Conservation (phyloP, 2,797 vertebrate genomes). For the Neopelma chrysocephalum region DNA sequence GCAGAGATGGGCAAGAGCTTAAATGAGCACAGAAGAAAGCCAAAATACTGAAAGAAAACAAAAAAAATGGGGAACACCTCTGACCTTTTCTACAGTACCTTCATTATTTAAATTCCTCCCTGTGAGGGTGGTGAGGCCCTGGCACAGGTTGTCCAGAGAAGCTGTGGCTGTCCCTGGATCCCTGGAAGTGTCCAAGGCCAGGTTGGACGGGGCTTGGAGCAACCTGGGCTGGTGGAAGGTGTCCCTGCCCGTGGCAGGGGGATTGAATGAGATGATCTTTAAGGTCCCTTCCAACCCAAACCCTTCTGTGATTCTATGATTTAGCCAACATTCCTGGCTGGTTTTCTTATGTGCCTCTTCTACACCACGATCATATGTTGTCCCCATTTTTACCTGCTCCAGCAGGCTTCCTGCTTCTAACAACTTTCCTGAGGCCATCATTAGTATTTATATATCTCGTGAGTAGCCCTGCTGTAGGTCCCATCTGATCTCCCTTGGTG, state of each 20-base stretch:
- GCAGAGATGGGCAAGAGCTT: slow-evolving; percentile 7
- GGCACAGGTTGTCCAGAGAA: background rate
- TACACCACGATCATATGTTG: background rate
- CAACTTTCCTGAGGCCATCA: background rate
- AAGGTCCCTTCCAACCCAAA: background rate
- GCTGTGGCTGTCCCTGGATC: background rate
- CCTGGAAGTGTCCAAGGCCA: background rate
- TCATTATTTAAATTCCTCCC: background rate
- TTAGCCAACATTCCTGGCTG: background rate
- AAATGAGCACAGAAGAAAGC: background rate
- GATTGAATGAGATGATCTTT: background rate
- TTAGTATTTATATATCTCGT: background rate
- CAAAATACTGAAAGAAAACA: background rate
- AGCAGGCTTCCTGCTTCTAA: background rate
- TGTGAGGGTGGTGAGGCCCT: background rate
- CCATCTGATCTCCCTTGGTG: background rate
- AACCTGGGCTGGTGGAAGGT: background rate
- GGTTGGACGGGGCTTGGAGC: background rate
- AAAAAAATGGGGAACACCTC: background rate
- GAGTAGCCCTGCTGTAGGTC: background rate
- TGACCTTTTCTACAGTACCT: background rate
- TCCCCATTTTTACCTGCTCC: background rate
- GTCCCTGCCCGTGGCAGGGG: background rate
- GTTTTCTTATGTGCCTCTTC: background rate
- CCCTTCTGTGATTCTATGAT: background rate